Evolutionary conservation across 2,888 invertebrate genomes (phyloP).

Genomic region (Plebejus argus): DNA sequence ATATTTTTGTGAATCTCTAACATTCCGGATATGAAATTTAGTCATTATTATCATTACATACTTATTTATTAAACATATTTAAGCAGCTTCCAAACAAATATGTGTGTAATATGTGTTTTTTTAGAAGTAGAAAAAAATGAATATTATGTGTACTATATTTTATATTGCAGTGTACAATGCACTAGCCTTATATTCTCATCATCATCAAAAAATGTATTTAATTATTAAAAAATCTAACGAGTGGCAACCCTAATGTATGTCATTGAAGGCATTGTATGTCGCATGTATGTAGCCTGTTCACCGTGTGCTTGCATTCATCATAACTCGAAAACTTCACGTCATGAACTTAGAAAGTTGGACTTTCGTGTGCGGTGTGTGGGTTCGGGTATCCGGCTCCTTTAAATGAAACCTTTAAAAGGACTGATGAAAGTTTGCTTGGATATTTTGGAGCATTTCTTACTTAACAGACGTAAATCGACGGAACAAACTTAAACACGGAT

Average conservation of each 20-base stretch:
- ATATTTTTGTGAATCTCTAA: too few relatives aligned
- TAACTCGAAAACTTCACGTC: neutral
- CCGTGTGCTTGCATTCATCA: constrained; percentile 1
- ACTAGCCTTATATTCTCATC: too few relatives aligned
- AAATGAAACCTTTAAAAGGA: neutral
- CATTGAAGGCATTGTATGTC: constrained; percentile 6
- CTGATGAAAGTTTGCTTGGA: neutral
- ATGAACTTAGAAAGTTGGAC: constrained; percentile 12
- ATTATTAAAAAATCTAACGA: neutral
- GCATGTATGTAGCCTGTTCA: neutral
- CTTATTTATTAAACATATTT: too few relatives aligned
- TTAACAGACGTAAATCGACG: too few relatives aligned
- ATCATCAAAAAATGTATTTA: too few relatives aligned
- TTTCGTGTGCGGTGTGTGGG: neutral
- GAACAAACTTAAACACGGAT: neutral
- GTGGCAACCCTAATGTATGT: constrained; percentile 7
- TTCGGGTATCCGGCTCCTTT: neutral
- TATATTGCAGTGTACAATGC: too few relatives aligned
- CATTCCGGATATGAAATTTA: too few relatives aligned
- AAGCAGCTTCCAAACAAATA: too few relatives aligned
- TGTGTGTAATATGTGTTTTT: too few relatives aligned
- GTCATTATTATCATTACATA: too few relatives aligned
- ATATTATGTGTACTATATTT: too few relatives aligned
- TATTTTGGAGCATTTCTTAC: neutral
- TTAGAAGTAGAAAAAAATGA: too few relatives aligned